Percentiles rank a stretch among this genome's conserved stretches.
phyloP scores from a whole-genome alignment of 2,797 vertebrate species.

The Neosilurus hyrtlii region DNA sequence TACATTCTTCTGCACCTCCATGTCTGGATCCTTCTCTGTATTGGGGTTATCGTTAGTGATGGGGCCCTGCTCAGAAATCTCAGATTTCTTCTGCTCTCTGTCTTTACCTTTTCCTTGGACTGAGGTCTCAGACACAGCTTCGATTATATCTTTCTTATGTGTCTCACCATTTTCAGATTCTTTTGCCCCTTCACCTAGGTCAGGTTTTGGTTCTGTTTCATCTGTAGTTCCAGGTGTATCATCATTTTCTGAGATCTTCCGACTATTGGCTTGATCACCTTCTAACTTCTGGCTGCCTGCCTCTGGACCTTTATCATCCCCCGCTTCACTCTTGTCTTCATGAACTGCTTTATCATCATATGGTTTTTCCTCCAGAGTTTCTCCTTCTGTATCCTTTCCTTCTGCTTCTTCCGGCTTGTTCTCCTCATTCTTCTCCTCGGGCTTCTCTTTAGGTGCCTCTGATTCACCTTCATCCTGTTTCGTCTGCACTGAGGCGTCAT shows the following conservation, averaged over 20 bases:
- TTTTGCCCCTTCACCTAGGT: slow-evolving; percentile 18
- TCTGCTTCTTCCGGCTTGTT: slow-evolving; percentile 29
- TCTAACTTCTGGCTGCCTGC: slow-evolving; percentile 19
- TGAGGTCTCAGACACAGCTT: slow-evolving; percentile 10
- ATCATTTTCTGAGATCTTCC: slow-evolving; percentile 31
- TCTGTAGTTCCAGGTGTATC: slow-evolving; percentile 30
- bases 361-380: slow-evolving; percentile 21
- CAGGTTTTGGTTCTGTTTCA: slow-evolving; percentile 16
- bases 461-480: slow-evolving; percentile 8
- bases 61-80: neutral
- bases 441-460: neutral
- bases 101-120: neutral
- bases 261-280: slow-evolving; percentile 13
- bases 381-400: slow-evolving; percentile 21
- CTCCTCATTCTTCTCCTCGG: neutral
- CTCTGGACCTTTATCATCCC: slow-evolving; percentile 41
- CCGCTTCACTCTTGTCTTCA: slow-evolving; percentile 33
- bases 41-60: no score
- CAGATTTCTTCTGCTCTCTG: neutral
- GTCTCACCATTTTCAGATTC: slow-evolving; percentile 33
- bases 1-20: neutral
- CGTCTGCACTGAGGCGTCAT: neutral
- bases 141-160: slow-evolving; percentile 40
- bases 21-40: neutral
- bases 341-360: slow-evolving; percentile 36